Evolutionary conservation across 2,888 invertebrate genomes (phyloP).

Genomic region (Miltochrista miniata): DNA sequence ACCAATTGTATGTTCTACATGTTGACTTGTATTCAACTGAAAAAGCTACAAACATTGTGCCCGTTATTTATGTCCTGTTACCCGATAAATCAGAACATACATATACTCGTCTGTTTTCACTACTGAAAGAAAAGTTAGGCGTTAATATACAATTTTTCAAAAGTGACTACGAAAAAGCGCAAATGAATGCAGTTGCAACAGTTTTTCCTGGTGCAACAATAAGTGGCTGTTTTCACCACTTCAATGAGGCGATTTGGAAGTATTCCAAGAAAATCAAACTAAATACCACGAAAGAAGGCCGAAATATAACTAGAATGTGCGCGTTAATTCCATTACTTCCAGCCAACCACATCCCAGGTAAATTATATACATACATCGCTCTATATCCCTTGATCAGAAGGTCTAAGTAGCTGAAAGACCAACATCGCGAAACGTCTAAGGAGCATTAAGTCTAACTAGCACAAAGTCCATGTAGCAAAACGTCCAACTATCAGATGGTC

Average conservation of each 20-base stretch:
- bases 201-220: background rate
- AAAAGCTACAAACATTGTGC: background rate
- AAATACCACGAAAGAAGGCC: no score
- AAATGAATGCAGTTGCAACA: background rate
- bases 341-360: no score
- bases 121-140: background rate
- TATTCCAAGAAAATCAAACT: no score
- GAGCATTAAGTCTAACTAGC: no score
- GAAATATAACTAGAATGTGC: no score
- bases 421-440: no score
- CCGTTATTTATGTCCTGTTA: background rate
- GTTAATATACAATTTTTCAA: background rate
- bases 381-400: no score
- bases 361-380: no score
- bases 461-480: no score
- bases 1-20: constrained; percentile 1
- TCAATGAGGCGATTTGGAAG: background rate
- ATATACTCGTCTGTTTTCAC: background rate
- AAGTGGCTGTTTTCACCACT: background rate
- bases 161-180: background rate
- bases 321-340: no score
- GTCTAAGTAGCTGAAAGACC: no score
- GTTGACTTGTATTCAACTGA: background rate
- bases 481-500: no score
- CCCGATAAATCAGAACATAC: background rate